Evolutionary conservation across 2,113 vertebrate genomes (phyloP), one percentile per base, ranked within the genome.

Genomic region (Nycticorax nycticorax): DNA sequence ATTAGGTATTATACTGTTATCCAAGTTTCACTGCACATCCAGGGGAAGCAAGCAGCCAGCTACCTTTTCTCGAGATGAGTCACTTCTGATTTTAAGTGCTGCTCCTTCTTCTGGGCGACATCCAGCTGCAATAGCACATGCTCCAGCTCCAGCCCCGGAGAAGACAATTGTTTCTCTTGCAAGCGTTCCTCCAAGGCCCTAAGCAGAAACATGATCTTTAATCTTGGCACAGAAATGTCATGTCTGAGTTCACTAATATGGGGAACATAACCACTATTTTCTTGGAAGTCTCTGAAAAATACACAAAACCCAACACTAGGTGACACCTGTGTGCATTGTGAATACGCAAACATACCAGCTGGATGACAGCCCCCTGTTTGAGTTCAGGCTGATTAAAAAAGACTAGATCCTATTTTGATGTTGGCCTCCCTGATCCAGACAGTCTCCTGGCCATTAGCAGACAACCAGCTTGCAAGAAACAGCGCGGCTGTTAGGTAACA

Each of bases 21-120:
- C 55, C 28, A 43, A 48, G 39, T 57, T 79, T 59, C 72, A 35
- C 2, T 39, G 68, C 28, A 74, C 24, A 76, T 15, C 22, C 52
- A 72, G 33, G 21, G 43, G 62, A 48, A 85, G 60, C 22, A 85
- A 56, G 43, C 57, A 90, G 92, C 52, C 12, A 24, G 78, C 90
- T 98, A 99, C 99, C 98, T 99, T 95, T 98, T 98, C 98, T 98
- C 97, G 45, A 99, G 98, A 86, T 95, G 97, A 45, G 97, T 96
- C 85, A 99, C 94, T 82, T 99, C 99, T 30, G 98, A 96, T 94
- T 98, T 98, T 50, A 99, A 97, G 56, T 98, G 98, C 52, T 94
- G 97, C 64, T 99, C 98, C 92, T 97, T 98, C n/a, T 96, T 89
- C 81, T 98, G 98, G 66, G 98, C 97, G 39, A 97, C 78, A 77